These are phyloP conservation scores for Neoseiulus cucumeris DNA, from an alignment of 1,140 invertebrate species.

Conservation along the genomic window DNA sequence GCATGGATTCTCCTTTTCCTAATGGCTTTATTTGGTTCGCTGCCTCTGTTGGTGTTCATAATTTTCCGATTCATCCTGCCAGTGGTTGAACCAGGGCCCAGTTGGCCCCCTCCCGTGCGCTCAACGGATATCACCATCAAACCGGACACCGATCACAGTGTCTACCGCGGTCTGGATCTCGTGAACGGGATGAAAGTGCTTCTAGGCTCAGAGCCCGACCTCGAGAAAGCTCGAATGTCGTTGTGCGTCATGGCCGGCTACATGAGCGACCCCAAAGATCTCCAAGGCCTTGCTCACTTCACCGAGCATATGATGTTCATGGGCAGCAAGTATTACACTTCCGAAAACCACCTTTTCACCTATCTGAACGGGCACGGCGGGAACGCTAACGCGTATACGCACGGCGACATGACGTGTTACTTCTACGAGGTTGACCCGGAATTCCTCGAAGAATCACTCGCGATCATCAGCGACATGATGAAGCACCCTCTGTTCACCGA, in stretches of 20 bases:
- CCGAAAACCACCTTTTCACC: slow-evolving; percentile 24
- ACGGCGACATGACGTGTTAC: slow-evolving; percentile 70
- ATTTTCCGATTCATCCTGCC: neutral
- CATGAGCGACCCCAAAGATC: slow-evolving; percentile 47
- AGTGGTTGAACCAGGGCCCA: neutral
- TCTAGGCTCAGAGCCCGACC: slow-evolving; percentile 66
- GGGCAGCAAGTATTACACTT: slow-evolving; percentile 34
- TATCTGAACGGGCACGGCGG: slow-evolving; percentile 54
- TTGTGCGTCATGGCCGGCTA: slow-evolving; percentile 34
- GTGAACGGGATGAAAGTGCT: slow-evolving; percentile 70
- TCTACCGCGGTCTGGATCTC: slow-evolving; percentile 60
- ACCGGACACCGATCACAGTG: slow-evolving; percentile 51
- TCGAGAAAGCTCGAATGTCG: slow-evolving; percentile 79
- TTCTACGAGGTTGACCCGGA: slow-evolving; percentile 82
- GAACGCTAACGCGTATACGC: slow-evolving; percentile 66
- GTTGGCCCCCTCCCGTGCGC: neutral
- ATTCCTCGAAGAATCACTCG: slow-evolving; percentile 51
- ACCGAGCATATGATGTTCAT: slow-evolving; percentile 39
- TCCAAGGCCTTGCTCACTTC: slow-evolving; percentile 36
- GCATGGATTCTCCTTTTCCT: neutral
- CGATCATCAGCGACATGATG: slow-evolving; percentile 89
- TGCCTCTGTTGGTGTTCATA: neutral
- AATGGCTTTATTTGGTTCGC: neutral
- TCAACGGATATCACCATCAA: slow-evolving; percentile 42
- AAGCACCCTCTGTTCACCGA: slow-evolving; percentile 73